Conservation (phyloP, 2,113 vertebrate genomes). For the Synodontis membranacea region DNA sequence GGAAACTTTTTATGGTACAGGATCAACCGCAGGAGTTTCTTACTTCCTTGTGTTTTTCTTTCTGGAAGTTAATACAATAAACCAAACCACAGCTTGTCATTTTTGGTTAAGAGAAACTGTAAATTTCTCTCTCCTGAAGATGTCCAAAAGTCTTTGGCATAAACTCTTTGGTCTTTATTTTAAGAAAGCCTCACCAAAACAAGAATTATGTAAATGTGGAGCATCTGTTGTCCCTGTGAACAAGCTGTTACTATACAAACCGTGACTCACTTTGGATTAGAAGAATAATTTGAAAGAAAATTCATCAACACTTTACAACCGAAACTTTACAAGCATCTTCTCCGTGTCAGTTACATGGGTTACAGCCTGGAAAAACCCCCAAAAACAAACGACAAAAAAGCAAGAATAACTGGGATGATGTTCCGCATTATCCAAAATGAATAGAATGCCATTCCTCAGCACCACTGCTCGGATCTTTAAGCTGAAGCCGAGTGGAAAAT, state of each 20-base stretch:
- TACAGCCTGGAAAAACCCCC: background rate
- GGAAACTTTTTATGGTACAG: too few relatives aligned
- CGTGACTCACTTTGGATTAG: background rate
- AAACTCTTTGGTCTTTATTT: background rate
- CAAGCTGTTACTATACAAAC: background rate
- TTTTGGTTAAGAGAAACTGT: too few relatives aligned
- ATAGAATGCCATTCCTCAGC: slow-evolving; percentile 46
- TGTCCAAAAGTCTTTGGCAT: too few relatives aligned
- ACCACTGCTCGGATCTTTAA: slow-evolving; percentile 46
- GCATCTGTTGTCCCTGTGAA: background rate
- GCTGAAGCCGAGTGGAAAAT: slow-evolving; percentile 52
- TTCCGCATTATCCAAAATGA: slow-evolving; percentile 46
- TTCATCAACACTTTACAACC: background rate
- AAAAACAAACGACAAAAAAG: too few relatives aligned
- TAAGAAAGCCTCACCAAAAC: background rate
- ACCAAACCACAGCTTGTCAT: too few relatives aligned
- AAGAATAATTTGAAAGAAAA: background rate
- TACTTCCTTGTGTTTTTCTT: too few relatives aligned
- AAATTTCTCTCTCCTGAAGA: too few relatives aligned
- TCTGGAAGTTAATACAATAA: too few relatives aligned
- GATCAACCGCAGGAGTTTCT: background rate
- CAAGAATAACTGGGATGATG: slow-evolving; percentile 25
- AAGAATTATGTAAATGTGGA: background rate
- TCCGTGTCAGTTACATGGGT: background rate
- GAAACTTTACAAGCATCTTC: slow-evolving; percentile 48